Percentiles rank a stretch among this genome's conserved stretches.
phyloP scores from a whole-genome alignment of 2,888 invertebrate genomes.

The Sipha maydis region DNA sequence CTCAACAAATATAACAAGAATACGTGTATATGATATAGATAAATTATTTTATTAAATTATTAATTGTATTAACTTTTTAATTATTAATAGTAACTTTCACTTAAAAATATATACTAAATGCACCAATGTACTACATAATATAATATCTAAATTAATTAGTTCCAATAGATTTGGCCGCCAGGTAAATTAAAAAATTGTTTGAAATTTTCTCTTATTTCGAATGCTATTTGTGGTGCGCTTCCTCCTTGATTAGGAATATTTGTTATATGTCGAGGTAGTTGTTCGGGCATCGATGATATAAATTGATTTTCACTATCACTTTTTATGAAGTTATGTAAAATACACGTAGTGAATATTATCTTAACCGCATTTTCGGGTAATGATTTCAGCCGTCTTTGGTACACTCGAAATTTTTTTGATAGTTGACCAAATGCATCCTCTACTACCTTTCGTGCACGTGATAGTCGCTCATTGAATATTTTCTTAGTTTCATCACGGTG shows the following conservation, averaged over 20 bases:
- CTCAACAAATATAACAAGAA: not conserved
- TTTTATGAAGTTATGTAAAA: slow-evolving; percentile 33
- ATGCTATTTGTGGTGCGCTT: slow-evolving; percentile 19
- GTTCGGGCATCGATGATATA: not conserved
- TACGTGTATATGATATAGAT: not conserved
- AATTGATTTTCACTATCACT: slow-evolving; percentile 20
- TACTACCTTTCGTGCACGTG: no score
- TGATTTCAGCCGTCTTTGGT: slow-evolving; percentile 18
- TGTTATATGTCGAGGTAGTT: slow-evolving; percentile 28
- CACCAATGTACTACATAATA: not conserved
- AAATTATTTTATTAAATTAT: not conserved
- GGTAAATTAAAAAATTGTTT: slow-evolving; percentile 35
- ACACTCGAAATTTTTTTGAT: slow-evolving; percentile 37
- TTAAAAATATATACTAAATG: not conserved
- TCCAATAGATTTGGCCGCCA: slow-evolving; percentile 9
- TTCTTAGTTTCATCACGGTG: no score
- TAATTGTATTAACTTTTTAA: no score
- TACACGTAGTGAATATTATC: slow-evolving; percentile 27
- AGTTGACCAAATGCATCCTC: slow-evolving; percentile 33
- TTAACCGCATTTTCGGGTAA: slow-evolving; percentile 39
- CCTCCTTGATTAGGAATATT: slow-evolving; percentile 29
- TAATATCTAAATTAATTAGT: not conserved
- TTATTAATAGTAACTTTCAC: not conserved
- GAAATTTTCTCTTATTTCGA: slow-evolving; percentile 26
- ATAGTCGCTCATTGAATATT: no score